These are phyloP conservation scores for Cataglyphis altisquamis DNA, from an alignment of 2,888 invertebrate genomes.

Conservation along the genomic window DNA sequence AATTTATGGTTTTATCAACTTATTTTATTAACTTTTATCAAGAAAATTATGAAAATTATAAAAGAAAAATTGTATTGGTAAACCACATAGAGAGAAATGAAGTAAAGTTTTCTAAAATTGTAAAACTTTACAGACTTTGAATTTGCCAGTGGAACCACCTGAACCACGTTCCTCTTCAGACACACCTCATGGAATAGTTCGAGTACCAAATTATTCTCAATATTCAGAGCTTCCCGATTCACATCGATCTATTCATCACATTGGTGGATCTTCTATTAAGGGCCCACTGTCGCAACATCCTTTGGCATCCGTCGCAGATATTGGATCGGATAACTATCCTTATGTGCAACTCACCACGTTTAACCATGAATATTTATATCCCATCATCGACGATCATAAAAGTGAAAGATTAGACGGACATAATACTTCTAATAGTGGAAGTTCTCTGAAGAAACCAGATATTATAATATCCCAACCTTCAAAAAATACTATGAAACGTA, in stretches of 20 bases:
- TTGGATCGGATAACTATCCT: slow-evolving; percentile 90
- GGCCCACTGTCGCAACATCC: slow-evolving; percentile 77
- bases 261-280: slow-evolving; percentile 77
- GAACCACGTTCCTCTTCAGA: slow-evolving; percentile 90
- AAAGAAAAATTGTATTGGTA: not conserved
- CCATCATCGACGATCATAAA: slow-evolving; percentile 89
- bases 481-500: slow-evolving; percentile 82
- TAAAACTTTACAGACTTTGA: slow-evolving; percentile 90
- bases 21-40: slow-evolving; percentile 13
- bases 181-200: slow-evolving; percentile 76
- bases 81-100: not conserved
- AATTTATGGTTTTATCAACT: slow-evolving; percentile 77
- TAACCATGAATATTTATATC: slow-evolving; percentile 95
- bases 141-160: slow-evolving; percentile 93
- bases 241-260: slow-evolving; percentile 82
- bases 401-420: slow-evolving; percentile 82
- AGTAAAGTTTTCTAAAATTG: slow-evolving; percentile 29
- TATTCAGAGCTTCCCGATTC: slow-evolving; percentile 81
- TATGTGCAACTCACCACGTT: slow-evolving; percentile 94
- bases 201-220: slow-evolving; percentile 81
- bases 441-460: slow-evolving; percentile 89
- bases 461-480: slow-evolving; percentile 87
- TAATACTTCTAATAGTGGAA: slow-evolving; percentile 77
- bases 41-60: not conserved
- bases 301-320: slow-evolving; percentile 78